A percentile compares a stretch with the other conserved stretches of the same genome.
Conservation (phyloP, 92 coral and sea anemone species). For the Zoanthus gigantus region DNA sequence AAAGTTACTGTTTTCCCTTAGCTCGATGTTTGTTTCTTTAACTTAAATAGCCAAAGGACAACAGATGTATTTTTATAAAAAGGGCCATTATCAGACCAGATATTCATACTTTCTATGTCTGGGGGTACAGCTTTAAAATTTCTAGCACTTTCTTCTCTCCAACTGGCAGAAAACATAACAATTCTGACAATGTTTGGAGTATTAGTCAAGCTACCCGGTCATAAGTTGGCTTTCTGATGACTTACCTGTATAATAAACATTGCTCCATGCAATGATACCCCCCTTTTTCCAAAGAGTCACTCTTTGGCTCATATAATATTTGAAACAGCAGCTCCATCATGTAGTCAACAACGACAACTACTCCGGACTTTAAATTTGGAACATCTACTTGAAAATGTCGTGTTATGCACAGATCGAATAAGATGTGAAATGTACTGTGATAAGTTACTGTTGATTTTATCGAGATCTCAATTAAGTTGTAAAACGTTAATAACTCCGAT, state of each 20-base stretch:
- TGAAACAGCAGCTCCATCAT: no score
- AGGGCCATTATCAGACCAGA: slow-evolving; percentile 76
- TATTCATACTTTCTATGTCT: background rate
- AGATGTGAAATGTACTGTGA: no score
- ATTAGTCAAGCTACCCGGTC: slow-evolving; percentile 40
- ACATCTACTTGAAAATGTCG: no score
- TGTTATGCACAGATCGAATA: no score
- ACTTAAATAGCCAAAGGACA: slow-evolving; percentile 34
- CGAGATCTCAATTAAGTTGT: no score
- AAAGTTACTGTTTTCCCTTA: slow-evolving; percentile 46
- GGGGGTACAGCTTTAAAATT: slow-evolving; percentile 44
- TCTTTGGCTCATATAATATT: no score
- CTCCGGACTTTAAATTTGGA: no score
- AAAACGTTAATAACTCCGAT: no score
- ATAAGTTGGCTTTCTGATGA: slow-evolving; percentile 22
- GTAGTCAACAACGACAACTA: no score
- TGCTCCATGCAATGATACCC: slow-evolving; percentile 63
- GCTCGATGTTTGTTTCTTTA: slow-evolving; percentile 14
- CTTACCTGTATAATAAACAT: slow-evolving; percentile 44
- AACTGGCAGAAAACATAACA: slow-evolving; percentile 64
- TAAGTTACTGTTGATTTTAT: no score
- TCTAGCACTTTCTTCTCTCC: slow-evolving; percentile 40
- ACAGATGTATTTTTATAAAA: slow-evolving; percentile 65
- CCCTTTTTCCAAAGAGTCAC: slow-evolving; percentile 39
- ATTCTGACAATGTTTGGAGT: slow-evolving; percentile 53